Base-by-base conservation (phyloP, 2,888 invertebrate genomes). In the Cryptophagus acutangulus region DNA sequence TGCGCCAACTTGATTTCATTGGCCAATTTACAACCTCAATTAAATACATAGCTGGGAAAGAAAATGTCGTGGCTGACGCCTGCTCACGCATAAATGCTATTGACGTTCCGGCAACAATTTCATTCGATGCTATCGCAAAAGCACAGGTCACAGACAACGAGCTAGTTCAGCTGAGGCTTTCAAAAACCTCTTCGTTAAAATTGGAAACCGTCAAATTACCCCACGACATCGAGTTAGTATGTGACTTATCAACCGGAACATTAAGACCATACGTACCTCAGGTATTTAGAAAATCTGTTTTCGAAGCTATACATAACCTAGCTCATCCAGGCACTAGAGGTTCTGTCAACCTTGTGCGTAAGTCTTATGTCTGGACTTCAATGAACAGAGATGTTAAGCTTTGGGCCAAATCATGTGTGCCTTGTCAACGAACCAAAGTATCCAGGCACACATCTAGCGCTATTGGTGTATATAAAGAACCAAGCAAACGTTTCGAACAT, bases 311-410 rank as follows among this genome's bases (percentile, higher is more conserved):
- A 0, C 61, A 65, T 38, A 35, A 42, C 1, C 38, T 61, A 1
- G 43, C 55, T 2, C 66, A 64, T 36, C 59, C 63, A 3, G 61
- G 63, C 1, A 38, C 43, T 1, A 48, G 49, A 2, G 48, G 51
- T 0, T 58, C 59, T 1, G 36, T 37, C 1, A 56, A 52, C n/a
- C 25, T 68, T 1, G 49, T 70, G 0, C 33, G 59, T 0, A 29
- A 62, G 15, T 51, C 63, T 0, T 70, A 54, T 29, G 61, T 69
- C 0, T 69, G 68, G 68, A 66, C 65, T 1, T 51, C 51, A 1
- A 54, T 70, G 0, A 54, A 60, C 1, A 46, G 41, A 4, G 65
- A 70, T 52, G 3, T 63, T 59, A 37, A 55, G 56, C 3, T 57
- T 58, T 65, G 63, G 61, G 38, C 52, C 1, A 40, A 46, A 34